phyloP scores from a whole-genome alignment of 1,140 invertebrate species.

The Subanguina moxae region DNA sequence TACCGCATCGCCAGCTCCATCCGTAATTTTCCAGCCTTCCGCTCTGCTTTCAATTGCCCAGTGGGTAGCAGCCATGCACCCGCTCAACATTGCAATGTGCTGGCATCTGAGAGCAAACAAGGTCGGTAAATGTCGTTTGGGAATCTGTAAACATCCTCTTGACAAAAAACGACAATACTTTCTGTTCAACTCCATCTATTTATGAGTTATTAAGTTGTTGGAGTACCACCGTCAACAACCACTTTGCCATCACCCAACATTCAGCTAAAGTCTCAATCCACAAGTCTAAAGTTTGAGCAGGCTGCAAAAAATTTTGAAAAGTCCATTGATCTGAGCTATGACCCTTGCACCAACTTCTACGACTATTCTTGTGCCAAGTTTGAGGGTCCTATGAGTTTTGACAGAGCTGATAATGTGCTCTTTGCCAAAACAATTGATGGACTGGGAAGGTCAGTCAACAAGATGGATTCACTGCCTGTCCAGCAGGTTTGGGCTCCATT shows the following conservation, averaged over 20 bases:
- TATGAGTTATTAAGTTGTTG: too few relatives aligned
- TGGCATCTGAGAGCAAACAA: neutral
- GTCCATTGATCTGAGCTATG: neutral
- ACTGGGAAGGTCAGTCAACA: too few relatives aligned
- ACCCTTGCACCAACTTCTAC: constrained; percentile 38
- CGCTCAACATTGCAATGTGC: constrained; percentile 8
- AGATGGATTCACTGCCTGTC: too few relatives aligned
- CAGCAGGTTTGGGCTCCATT: too few relatives aligned
- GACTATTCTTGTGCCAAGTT: constrained; percentile 31
- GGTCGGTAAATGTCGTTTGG: neutral
- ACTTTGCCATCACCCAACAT: neutral
- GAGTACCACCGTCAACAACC: too few relatives aligned
- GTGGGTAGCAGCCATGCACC: constrained; percentile 37
- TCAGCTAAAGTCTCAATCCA: neutral
- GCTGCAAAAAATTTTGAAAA: neutral
- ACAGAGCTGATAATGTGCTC: too few relatives aligned
- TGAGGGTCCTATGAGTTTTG: constrained; percentile 1
- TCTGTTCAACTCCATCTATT: too few relatives aligned
- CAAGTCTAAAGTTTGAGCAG: neutral
- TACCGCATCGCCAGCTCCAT: constrained; percentile 16
- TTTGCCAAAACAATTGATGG: too few relatives aligned
- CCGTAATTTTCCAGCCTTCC: constrained; percentile 55
- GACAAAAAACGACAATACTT: too few relatives aligned
- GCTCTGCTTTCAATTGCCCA: constrained; percentile 52
- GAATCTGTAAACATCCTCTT: too few relatives aligned